Evolutionary conservation across 1,140 invertebrate species (phyloP).

Genomic region (Leptinotarsa defecta): DNA sequence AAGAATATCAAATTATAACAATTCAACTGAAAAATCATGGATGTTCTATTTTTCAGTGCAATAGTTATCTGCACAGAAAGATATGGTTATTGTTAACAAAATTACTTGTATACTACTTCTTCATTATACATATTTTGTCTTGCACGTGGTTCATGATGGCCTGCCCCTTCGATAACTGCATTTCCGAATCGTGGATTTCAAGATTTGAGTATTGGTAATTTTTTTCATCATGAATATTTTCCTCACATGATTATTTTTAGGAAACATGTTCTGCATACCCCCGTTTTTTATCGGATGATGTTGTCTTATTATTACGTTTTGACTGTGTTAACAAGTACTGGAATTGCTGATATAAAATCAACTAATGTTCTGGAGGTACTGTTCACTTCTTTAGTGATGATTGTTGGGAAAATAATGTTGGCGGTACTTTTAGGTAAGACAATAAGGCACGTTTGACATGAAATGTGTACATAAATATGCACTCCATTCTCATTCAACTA

Average conservation of each 20-base stretch:
- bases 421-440: conserved; percentile 16
- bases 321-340: conserved; percentile 13
- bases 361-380: conserved; percentile 7
- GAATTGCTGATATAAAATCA: conserved; percentile 20
- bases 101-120: conserved; percentile 1
- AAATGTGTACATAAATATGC: too few relatives aligned
- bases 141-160: conserved; percentile 25
- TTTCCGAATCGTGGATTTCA: conserved; percentile 7
- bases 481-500: too few relatives aligned
- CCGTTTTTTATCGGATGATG: not conserved
- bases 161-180: conserved; percentile 22
- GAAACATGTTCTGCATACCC: too few relatives aligned
- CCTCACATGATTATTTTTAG: too few relatives aligned
- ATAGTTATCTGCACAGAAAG: not conserved
- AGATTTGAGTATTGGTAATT: not conserved
- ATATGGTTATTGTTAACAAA: conserved; percentile 5
- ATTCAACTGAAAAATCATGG: too few relatives aligned
- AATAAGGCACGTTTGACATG: not conserved
- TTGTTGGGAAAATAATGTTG: conserved; percentile 9
- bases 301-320: conserved; percentile 27
- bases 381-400: conserved; percentile 12
- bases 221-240: not conserved
- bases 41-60: not conserved
- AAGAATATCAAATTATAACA: too few relatives aligned
- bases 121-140: conserved; percentile 7